These are phyloP conservation scores for Meriones unguiculatus DNA, from an alignment of 2,113 vertebrate species.

Conservation along the genomic window DNA sequence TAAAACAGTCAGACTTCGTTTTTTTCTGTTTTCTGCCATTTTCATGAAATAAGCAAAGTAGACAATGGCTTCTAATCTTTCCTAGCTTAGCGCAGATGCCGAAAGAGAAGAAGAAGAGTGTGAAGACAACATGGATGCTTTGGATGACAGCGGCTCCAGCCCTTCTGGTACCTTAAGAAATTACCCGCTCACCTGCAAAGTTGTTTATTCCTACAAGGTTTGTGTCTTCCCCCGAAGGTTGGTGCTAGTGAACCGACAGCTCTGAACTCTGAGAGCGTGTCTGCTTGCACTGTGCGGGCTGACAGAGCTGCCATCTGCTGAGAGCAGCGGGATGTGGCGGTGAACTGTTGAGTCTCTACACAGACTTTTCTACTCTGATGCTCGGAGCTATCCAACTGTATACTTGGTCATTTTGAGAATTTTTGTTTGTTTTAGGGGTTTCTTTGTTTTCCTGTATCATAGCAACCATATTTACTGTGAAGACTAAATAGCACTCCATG, in stretches of 20 bases:
- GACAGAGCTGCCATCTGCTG: background rate
- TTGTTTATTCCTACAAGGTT: conserved; percentile 99
- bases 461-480: conserved; percentile 2
- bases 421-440: background rate
- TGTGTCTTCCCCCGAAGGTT: conserved; percentile 56
- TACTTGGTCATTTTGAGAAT: background rate
- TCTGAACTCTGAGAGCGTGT: background rate
- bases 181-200: conserved; percentile 98
- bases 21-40: conserved; percentile 51
- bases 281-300: background rate
- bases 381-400: background rate
- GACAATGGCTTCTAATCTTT: conserved; percentile 73
- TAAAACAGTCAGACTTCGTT: conserved; percentile 50
- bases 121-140: conserved; percentile 98
- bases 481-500: conserved; percentile 16
- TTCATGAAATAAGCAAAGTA: conserved; percentile 67
- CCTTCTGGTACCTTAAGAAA: conserved; percentile 98
- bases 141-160: conserved; percentile 98
- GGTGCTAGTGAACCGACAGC: conserved; percentile 18
- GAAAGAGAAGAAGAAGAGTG: conserved; percentile 97
- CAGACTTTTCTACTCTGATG: background rate
- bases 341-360: background rate
- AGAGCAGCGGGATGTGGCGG: background rate
- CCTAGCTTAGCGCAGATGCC: conserved; percentile 92
- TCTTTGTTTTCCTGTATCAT: background rate